These are phyloP conservation scores for Camponotus vicinus DNA, from an alignment of 1,140 invertebrate genomes.

Conservation along the genomic window DNA sequence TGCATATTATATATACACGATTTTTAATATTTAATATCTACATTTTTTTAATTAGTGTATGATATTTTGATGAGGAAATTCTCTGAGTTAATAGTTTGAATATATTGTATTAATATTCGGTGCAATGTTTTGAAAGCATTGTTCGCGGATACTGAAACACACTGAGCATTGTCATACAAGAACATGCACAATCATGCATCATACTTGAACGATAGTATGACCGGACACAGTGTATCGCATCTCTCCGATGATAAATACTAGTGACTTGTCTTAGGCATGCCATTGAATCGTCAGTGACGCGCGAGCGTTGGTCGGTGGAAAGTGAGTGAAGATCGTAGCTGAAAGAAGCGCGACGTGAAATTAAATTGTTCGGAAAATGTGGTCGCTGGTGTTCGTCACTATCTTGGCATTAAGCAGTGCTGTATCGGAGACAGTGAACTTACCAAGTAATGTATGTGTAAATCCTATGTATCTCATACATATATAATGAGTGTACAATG, in stretches of 20 bases:
- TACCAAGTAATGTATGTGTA: conserved; percentile 58
- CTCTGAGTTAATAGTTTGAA: neutral
- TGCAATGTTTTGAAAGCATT: neutral
- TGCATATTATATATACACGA: too few relatives aligned
- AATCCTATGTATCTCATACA: neutral
- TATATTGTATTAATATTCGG: neutral
- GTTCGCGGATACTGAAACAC: neutral
- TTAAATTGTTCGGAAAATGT: conserved; percentile 50
- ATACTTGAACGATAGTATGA: neutral
- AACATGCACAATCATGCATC: neutral
- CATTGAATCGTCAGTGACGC: conserved; percentile 31
- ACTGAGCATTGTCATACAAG: too few relatives aligned
- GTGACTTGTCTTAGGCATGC: conserved; percentile 23
- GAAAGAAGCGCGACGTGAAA: neutral
- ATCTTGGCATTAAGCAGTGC: conserved; percentile 47
- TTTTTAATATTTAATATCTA: too few relatives aligned
- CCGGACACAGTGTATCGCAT: neutral
- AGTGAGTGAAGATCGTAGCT: conserved; percentile 17
- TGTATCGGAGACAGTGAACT: conserved; percentile 41
- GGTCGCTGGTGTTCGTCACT: conserved; percentile 34
- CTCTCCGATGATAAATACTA: conserved; percentile 30
- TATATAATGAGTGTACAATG: too few relatives aligned
- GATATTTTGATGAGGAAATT: neutral
- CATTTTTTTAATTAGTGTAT: too few relatives aligned
- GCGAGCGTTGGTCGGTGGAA: neutral